Conservation (phyloP, 2,888 invertebrate genomes). For the Rhopalosiphum nymphaeae region DNA sequence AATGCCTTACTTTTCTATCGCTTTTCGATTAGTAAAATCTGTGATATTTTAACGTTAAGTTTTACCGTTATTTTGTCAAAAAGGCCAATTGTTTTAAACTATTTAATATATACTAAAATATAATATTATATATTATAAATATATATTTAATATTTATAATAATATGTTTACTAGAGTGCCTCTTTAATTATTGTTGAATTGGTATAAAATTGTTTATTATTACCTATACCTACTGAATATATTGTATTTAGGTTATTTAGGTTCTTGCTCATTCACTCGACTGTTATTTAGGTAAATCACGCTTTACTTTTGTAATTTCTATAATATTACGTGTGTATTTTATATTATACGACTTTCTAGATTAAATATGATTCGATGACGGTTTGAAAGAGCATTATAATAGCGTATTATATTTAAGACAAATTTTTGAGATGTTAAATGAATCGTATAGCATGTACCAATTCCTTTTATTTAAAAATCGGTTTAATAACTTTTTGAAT, state of each 20-base stretch:
- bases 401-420: slow-evolving; percentile 17
- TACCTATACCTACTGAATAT: slow-evolving; percentile 23
- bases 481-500: slow-evolving; percentile 13
- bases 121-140: background rate
- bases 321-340: slow-evolving; percentile 25
- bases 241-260: slow-evolving; percentile 50
- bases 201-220: slow-evolving; percentile 36
- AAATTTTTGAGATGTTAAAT: background rate
- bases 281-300: slow-evolving; percentile 62
- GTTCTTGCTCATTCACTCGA: slow-evolving; percentile 64
- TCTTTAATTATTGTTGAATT: slow-evolving; percentile 32
- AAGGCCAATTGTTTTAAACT: slow-evolving; percentile 17
- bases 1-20: slow-evolving; percentile 61
- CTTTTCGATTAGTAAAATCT: slow-evolving; percentile 56
- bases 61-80: background rate
- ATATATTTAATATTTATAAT: slow-evolving; percentile 16
- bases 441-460: slow-evolving; percentile 12
- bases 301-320: slow-evolving; percentile 59
- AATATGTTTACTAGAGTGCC: slow-evolving; percentile 34
- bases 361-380: background rate
- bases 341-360: slow-evolving; percentile 32
- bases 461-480: slow-evolving; percentile 34
- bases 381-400: slow-evolving; percentile 1
- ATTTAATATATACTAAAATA: background rate
- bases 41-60: slow-evolving; percentile 60